Evolutionary conservation across 2,797 vertebrate genomes (phyloP).

Genomic region (Ara ararauna): DNA sequence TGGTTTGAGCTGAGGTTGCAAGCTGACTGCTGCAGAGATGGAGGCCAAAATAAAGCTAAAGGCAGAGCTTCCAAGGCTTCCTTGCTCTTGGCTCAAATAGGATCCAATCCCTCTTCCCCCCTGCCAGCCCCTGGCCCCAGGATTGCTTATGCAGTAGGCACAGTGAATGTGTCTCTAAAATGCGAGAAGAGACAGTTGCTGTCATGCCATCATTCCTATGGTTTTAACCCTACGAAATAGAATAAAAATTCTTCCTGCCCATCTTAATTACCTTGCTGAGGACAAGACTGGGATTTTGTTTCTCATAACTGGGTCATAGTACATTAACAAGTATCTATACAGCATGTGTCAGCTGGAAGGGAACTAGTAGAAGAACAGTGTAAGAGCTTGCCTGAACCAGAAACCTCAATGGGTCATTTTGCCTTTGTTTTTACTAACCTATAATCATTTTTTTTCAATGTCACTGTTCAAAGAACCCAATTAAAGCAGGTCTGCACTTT

Average conservation of each 20-base stretch:
- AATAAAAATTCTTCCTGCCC: not conserved
- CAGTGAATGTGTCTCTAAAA: not conserved
- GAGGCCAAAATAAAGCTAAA: slow-evolving; percentile 1
- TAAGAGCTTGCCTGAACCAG: slow-evolving; percentile 2
- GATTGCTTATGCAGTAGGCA: not conserved
- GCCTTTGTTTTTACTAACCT: not conserved
- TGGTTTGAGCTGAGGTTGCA: not conserved
- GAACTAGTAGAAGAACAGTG: not conserved
- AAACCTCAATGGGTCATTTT: not conserved
- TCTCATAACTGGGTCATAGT: not conserved
- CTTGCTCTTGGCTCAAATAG: not conserved
- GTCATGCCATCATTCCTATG: not conserved
- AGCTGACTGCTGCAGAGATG: not conserved
- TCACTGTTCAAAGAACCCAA: not conserved
- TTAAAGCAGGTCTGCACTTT: not conserved
- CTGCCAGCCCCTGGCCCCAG: not conserved
- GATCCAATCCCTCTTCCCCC: not conserved
- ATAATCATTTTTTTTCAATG: not conserved
- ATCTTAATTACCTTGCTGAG: not conserved
- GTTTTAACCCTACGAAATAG: not conserved
- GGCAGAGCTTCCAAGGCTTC: not conserved
- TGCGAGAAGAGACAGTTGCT: not conserved
- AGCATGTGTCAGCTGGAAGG: not conserved
- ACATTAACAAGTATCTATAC: not conserved
- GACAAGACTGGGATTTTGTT: not conserved